phyloP scores from a whole-genome alignment of 1,140 invertebrate species.

The Drosophila nigromelanica region DNA sequence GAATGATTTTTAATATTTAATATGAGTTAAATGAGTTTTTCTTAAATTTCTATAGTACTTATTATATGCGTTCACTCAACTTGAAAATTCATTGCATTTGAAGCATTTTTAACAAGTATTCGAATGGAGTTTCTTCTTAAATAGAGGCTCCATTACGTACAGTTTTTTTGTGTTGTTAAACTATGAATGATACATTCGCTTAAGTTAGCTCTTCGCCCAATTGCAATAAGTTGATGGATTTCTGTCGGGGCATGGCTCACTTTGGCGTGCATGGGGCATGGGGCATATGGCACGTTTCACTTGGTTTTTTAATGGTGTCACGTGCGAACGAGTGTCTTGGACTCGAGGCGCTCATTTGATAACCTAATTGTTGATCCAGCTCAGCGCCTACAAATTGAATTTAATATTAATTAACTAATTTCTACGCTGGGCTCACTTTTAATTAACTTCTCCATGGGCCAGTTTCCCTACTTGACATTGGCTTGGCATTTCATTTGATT shows the following conservation, averaged over 20 bases:
- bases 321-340: constrained; percentile 44
- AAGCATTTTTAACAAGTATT: too few relatives aligned
- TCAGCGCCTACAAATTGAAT: constrained; percentile 64
- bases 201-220: too few relatives aligned
- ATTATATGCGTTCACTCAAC: too few relatives aligned
- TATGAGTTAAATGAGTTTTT: too few relatives aligned
- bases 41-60: too few relatives aligned
- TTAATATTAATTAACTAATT: constrained; percentile 81
- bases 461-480: constrained; percentile 1
- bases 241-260: neutral
- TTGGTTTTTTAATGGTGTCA: constrained; percentile 52
- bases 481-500: constrained; percentile 59
- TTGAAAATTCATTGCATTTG: too few relatives aligned
- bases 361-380: constrained; percentile 61
- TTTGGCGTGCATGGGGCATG: constrained; percentile 8
- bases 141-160: too few relatives aligned
- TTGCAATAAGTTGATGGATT: neutral
- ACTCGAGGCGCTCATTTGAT: constrained; percentile 69
- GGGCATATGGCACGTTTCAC: constrained; percentile 26
- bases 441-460: constrained; percentile 51
- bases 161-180: too few relatives aligned
- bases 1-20: too few relatives aligned
- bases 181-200: too few relatives aligned
- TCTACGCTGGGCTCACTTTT: constrained; percentile 63
- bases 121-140: too few relatives aligned